Base-by-base conservation (phyloP, 2,113 vertebrate genomes). In the Sakesphorus luctuosus region DNA sequence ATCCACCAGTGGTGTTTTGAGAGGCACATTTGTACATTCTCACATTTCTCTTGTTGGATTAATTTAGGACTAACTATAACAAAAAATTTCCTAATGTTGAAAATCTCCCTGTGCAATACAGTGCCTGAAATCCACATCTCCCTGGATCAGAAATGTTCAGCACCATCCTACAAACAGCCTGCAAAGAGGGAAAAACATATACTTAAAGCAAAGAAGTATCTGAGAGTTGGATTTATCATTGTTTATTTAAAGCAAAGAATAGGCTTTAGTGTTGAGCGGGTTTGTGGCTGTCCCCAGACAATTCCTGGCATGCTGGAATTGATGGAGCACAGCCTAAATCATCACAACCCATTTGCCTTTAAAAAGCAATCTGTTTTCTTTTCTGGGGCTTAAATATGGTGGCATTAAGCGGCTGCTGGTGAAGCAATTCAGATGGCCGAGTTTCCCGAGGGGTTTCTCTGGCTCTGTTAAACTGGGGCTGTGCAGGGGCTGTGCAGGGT, bases 321-420 rank as follows among this genome's bases (percentile, higher is more conserved):
- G 92, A 46, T 67, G 72, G 72, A 90, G 68, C 33, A 43, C 33
- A n/a, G 80, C 61, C 72, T 90, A 74, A 93, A 83, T 90, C 46
- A 86, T 83, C 44, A 21, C 75, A 77, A 63, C 59, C 55, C 75
- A 2, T 86, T 95, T 95, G 92, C 35, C 50, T 92, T 94, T 90
- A 94, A 77, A 88, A 77, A 95, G 36, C 85, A 93, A 77, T 85
- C 88, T 77, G 50, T 92, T 92, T 93, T 94, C 38, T n/a, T 92
- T 94, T 71, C 76, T 85, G 43, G 43, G 71, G 52, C 79, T 77
- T 92, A 93, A 85, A 69, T 53, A 36, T 18, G 63, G 85, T 93
- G 61, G 79, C 67, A 18, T 88, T 94, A 80, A 93, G 49, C 0
- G 2, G 63, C 75, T 21, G 46, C 82, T 93, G 79, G 89, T 74